Percentiles rank a stretch among this genome's conserved stretches.
phyloP scores from a whole-genome alignment of 2,797 vertebrate genomes.

The Semaprochilodus insignis region DNA sequence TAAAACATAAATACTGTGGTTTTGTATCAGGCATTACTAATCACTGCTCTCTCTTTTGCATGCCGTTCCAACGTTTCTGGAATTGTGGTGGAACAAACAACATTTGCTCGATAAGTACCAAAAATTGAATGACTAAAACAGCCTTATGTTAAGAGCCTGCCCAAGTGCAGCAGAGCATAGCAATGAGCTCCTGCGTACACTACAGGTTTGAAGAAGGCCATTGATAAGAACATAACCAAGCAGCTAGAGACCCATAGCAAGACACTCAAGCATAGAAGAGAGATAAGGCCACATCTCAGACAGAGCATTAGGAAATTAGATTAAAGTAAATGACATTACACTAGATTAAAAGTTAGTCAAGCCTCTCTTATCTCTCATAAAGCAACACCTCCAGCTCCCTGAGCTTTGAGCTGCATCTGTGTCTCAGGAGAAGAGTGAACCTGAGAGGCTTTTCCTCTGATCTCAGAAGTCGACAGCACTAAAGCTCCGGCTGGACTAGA shows the following conservation, averaged over 20 bases:
- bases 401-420: constrained; percentile 16
- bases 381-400: not conserved
- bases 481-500: constrained; percentile 8
- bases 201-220: not conserved
- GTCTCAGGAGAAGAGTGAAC: constrained; percentile 3
- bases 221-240: not conserved
- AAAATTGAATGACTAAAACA: no score
- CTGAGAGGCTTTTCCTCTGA: not conserved
- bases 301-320: not conserved
- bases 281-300: not conserved
- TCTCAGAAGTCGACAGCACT: constrained; percentile 12
- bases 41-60: no score
- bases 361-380: not conserved
- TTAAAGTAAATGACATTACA: constrained; percentile 7
- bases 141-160: no score
- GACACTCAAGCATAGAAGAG: not conserved
- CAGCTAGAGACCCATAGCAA: not conserved
- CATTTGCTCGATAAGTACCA: no score
- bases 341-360: not conserved
- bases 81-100: no score
- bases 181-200: not conserved
- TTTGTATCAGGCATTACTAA: no score
- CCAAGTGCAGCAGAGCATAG: not conserved
- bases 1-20: no score
- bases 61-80: no score